Conservation (phyloP, 2,888 invertebrate species). For the Lepidochitona cinerea region DNA sequence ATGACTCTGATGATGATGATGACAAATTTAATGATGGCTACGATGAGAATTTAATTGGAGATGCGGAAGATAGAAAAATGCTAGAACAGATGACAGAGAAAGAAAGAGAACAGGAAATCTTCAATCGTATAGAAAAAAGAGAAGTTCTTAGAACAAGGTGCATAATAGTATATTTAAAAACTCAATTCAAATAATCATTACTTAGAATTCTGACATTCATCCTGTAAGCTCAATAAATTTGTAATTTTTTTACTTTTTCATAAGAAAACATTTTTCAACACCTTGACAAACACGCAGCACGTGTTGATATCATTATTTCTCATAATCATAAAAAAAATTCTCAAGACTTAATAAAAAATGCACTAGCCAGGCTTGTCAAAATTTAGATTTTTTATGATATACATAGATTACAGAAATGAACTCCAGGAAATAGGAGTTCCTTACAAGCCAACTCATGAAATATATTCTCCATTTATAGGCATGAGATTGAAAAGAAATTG, state of each 20-base stretch:
- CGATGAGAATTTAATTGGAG: conserved; percentile 97
- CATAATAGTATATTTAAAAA: not conserved
- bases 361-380: too few species aligned
- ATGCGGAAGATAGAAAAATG: conserved; percentile 92
- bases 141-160: conserved; percentile 92
- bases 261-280: not conserved
- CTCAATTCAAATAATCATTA: not conserved
- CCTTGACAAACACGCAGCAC: too few species aligned
- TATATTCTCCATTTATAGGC: too few species aligned
- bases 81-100: conserved; percentile 95
- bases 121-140: conserved; percentile 94
- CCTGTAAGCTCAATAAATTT: not conserved
- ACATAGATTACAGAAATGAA: too few species aligned
- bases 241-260: not conserved
- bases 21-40: conserved; percentile 97
- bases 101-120: conserved; percentile 97
- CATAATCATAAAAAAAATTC: too few species aligned
- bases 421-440: too few species aligned
- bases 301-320: too few species aligned
- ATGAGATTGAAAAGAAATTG: conserved; percentile 96
- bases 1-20: conserved; percentile 39
- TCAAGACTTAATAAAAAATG: too few species aligned
- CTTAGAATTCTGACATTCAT: not conserved
- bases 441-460: too few species aligned
- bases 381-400: too few species aligned